Conservation (phyloP, 2,888 invertebrate genomes). For the Xestoiulus laeticollis region DNA sequence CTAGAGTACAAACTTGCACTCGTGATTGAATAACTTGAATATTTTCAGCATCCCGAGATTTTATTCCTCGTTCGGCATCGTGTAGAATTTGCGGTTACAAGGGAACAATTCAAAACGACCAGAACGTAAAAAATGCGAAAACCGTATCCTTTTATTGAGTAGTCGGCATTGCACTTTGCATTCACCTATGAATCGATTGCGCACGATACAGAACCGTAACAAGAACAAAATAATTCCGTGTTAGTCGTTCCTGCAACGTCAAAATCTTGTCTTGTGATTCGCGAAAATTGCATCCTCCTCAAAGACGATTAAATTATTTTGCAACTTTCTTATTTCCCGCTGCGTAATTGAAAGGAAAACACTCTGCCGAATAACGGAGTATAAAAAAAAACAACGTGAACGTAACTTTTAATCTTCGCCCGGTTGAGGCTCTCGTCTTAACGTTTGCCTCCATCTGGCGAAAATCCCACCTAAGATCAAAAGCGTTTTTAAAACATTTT, state of each 20-base stretch:
- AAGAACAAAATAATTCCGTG: not conserved
- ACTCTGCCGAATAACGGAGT: not conserved
- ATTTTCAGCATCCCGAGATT: no score
- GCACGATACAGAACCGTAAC: not conserved
- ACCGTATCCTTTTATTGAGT: not conserved
- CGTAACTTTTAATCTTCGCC: not conserved
- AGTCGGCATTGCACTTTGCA: not conserved
- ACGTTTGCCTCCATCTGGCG: slow-evolving; percentile 27
- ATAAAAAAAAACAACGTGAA: not conserved
- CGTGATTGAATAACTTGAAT: not conserved
- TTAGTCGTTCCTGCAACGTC: not conserved
- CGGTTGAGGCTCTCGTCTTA: not conserved
- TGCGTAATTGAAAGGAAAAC: not conserved
- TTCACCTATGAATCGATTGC: not conserved
- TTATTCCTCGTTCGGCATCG: no score
- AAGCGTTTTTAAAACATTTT: not conserved
- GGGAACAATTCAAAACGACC: not conserved
- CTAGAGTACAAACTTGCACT: not conserved
- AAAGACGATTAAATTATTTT: not conserved
- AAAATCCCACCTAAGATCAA: slow-evolving; percentile 40
- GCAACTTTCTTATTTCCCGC: not conserved
- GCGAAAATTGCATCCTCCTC: not conserved
- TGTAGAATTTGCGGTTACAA: no score
- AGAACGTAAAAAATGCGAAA: not conserved
- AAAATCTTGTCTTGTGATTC: not conserved